Percentiles rank a stretch among this genome's conserved stretches.
These are phyloP conservation scores for Mus spicilegus DNA, from an alignment of 2,113 vertebrate species.

Conservation along the genomic window DNA sequence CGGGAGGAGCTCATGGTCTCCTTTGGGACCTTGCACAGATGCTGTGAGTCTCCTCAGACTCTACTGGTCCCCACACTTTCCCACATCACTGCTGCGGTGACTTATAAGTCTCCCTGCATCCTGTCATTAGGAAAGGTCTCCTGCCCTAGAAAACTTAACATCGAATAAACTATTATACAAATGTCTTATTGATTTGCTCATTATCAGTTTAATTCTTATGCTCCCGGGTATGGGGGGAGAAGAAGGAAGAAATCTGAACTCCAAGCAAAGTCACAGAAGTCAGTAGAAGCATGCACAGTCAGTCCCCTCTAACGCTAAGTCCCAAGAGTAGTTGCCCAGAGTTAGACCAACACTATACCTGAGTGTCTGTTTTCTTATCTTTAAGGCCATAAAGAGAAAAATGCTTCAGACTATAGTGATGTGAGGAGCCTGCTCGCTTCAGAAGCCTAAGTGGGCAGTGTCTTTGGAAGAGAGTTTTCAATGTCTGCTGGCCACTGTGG, in stretches of 20 bases:
- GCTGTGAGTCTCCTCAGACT: not conserved
- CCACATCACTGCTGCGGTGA: not conserved
- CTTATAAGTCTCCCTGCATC: not conserved
- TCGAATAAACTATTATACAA: not conserved
- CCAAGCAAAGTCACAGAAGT: not conserved
- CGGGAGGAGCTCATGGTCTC: not conserved
- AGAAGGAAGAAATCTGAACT: not conserved
- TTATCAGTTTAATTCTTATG: not conserved
- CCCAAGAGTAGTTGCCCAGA: not conserved
- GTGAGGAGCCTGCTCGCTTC: not conserved
- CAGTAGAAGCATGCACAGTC: not conserved
- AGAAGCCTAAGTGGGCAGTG: not conserved
- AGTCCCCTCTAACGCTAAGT: not conserved
- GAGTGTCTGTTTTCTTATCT: not conserved
- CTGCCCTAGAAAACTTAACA: not conserved
- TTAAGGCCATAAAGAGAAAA: not conserved
- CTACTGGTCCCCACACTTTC: not conserved
- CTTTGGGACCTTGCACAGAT: not conserved
- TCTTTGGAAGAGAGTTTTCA: not conserved
- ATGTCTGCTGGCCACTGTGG: not conserved
- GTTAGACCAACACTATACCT: not conserved
- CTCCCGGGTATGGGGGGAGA: not conserved
- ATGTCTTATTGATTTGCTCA: not conserved
- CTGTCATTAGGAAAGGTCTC: not conserved
- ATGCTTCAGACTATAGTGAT: not conserved